Base-by-base conservation (phyloP, 2,797 vertebrate species). In the Ctenochaetus hawaiiensis region DNA sequence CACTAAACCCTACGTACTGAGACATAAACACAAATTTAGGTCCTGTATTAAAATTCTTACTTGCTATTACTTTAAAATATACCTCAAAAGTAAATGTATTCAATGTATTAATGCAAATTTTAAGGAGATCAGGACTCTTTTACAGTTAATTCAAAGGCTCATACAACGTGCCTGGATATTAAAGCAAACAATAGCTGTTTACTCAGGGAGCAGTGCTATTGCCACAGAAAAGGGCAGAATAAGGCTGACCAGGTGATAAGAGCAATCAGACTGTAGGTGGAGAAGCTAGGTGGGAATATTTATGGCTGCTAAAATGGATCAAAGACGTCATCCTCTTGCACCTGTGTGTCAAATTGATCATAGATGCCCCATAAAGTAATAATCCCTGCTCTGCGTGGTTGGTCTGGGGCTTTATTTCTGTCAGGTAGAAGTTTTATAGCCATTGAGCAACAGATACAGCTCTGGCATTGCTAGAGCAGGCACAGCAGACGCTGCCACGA, bases 121-220 rank as follows among this genome's bases (percentile, higher is more conserved):
- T 30, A 5, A 47, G 10, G 10, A 30, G 26, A 4, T 30, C 26
- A 30, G 26, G 26, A 30, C 26, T 30, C 26, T 30, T 30, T 30
- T 30, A 56, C 8, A 53, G 68, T 57, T 18, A 39, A 69, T 41
- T 64, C n/a, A 47, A 30, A 72, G 39, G 43, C 77, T 22, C 20
- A 17, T 62, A n/a, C 53, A 75, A 75, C 4, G 0, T 49, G 49
- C 5, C 14, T 20, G 56, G 20, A 66, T 75, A 59, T 80, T 64
- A 84, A 69, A 82, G 39, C 77, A 86, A 82, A 78, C 44, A 72
- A 2, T 61, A 20, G 58, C 9, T 83, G 82, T 93, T 89, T 89
- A 53, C 81, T 83, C 43, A 89, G 62, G 87, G 86, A 85, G 74
- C 75, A 76, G 78, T 3, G 8, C 67, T 68, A 88, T 82, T 75